phyloP scores from a whole-genome alignment of 2,797 vertebrate species.

The Selene dorsalis region DNA sequence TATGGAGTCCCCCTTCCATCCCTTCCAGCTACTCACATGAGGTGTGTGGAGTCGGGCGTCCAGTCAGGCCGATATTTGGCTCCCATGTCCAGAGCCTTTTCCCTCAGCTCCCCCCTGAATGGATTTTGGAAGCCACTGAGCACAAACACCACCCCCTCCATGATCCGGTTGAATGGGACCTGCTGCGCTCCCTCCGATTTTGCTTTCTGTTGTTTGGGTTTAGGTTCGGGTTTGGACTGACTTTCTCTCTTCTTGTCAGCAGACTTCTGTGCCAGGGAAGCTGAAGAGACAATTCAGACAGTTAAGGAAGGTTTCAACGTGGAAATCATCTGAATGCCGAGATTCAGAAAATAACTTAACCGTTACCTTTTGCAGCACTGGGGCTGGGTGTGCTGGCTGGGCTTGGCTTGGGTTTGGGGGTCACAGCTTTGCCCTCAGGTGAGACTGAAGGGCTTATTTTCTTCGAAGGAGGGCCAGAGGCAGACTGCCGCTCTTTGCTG shows the following conservation, averaged over 20 bases:
- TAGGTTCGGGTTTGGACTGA: slow-evolving; percentile 62
- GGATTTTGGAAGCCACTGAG: slow-evolving; percentile 95
- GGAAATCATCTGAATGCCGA: neutral
- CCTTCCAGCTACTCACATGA: slow-evolving; percentile 85
- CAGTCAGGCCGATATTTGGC: slow-evolving; percentile 91
- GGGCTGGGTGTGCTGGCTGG: slow-evolving; percentile 71
- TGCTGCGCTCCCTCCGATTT: slow-evolving; percentile 56
- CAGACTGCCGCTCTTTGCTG: slow-evolving; percentile 84
- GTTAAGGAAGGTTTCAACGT: neutral
- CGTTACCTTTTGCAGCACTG: slow-evolving; percentile 81
- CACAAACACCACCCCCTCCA: slow-evolving; percentile 91
- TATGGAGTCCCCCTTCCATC: neutral
- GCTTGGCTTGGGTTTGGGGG: slow-evolving; percentile 76
- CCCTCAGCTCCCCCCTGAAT: slow-evolving; percentile 89
- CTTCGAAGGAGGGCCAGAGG: slow-evolving; percentile 68
- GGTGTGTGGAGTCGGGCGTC: slow-evolving; percentile 90
- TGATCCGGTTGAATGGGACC: slow-evolving; percentile 79
- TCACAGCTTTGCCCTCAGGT: slow-evolving; percentile 69
- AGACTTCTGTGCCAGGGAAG: slow-evolving; percentile 65
- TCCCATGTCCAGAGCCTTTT: slow-evolving; percentile 92
- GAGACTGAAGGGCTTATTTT: slow-evolving; percentile 77
- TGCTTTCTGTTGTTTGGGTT: slow-evolving; percentile 63
- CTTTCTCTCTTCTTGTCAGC: slow-evolving; percentile 72
- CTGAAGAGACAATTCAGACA: slow-evolving; percentile 41
- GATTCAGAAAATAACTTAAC: neutral